Base-by-base conservation (phyloP, 2,797 vertebrate genomes). In the Nannoperca obscura region DNA sequence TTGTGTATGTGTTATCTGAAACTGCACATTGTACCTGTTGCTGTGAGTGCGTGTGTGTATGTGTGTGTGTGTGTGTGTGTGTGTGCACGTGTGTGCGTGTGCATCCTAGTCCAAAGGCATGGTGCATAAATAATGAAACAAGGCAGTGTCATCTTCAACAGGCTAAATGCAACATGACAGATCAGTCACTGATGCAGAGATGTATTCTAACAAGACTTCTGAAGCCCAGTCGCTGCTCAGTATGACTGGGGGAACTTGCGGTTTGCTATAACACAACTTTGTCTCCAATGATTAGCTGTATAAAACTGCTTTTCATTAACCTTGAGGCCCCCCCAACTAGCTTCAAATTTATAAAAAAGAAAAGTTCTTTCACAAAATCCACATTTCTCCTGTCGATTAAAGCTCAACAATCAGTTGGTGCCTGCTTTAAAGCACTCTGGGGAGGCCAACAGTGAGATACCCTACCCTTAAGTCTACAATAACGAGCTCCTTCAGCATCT, bases 101-200 rank as follows among this genome's bases (percentile, higher is more conserved):
- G 15, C 24, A 17, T 34, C 24, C 46, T 10, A 71, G 63, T 81
- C 66, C 59, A 30, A 47, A 30, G 57, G 22, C 52, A 68, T 7
- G 32, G 40, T 49, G 74, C 65, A 75, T 82, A 19, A 76, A 87
- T 85, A 83, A 88, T 83, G 38, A 75, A 83, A 30, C 22, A 46
- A 36, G 70, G 66, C 83, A 61, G 69, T 59, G 38, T 82, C 70
- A 50, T 63, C 40, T 82, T 70, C 54, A 71, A 14, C 63, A 42
- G 32, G 38, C 55, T 57, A 32, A 78, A 72, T 76, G 38, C 19
- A 67, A 76, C 83, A 75, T 81, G 80, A 78, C 68, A 67, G 55
- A 50, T 63, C 24, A 59, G 34, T 62, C 74, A 66, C 55, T 27
- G 74, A 81, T 40, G 74, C 53, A 80, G 24, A 53, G 71, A 54